Conservation (phyloP, 2,888 invertebrate genomes). For the Sminthurides aquaticus region DNA sequence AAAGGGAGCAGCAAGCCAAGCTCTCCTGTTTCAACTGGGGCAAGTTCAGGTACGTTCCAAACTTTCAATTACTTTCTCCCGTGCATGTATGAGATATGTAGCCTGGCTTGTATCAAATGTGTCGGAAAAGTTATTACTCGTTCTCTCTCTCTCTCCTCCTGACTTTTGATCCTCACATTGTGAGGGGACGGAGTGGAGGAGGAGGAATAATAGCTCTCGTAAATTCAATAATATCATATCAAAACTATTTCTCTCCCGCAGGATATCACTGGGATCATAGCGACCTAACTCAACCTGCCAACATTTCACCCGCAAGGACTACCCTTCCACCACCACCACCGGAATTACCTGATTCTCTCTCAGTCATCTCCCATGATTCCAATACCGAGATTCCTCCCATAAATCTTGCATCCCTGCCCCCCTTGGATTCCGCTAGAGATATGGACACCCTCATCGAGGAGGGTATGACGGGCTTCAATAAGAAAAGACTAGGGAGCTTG, state of each 20-base stretch:
- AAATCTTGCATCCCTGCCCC: conserved; percentile 39
- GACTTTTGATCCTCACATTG: too few relatives aligned
- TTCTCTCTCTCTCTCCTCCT: too few relatives aligned
- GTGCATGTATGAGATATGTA: too few relatives aligned
- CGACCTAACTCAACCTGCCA: conserved; percentile 38
- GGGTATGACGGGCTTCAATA: conserved; percentile 20
- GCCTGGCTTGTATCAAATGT: too few relatives aligned
- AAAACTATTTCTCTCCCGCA: conserved; percentile 4
- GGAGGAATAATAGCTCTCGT: background rate
- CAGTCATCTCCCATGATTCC: conserved; percentile 37
- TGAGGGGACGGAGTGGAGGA: background rate
- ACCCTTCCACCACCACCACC: conserved; percentile 41
- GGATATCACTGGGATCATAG: conserved; percentile 41
- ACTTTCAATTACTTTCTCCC: too few relatives aligned
- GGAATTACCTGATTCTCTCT: conserved; percentile 39
- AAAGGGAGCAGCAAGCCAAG: conserved; percentile 39
- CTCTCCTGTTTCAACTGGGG: conserved; percentile 36
- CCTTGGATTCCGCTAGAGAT: conserved; percentile 32
- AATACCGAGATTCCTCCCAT: conserved; percentile 33
- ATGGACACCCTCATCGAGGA: conserved; percentile 39
- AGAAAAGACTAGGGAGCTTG: conserved; percentile 25
- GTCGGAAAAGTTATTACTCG: too few relatives aligned
- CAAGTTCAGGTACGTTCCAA: conserved; percentile 30
- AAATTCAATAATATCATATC: background rate
- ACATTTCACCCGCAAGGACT: conserved; percentile 40